Evolutionary conservation across 2,888 invertebrate genomes (phyloP), one percentile per base, ranked within the genome.

Genomic region (Latrodectus hesperus): DNA sequence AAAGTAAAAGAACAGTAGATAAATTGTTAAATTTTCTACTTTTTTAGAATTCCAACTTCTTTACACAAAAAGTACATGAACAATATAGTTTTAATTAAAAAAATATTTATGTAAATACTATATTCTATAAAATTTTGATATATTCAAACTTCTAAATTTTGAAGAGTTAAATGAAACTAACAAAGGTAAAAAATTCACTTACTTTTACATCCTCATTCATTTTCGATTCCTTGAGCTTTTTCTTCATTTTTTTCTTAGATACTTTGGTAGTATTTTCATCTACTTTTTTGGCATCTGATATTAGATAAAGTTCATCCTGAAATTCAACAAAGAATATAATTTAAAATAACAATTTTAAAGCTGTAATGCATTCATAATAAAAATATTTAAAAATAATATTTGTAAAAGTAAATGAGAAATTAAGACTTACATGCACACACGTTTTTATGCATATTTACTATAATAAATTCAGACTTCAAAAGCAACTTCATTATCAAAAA

Each of bases 211-310:
- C 26, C 51, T 77, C 51, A 51, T 49, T 10, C 11, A 64, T 64
- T 64, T 72, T 8, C 14, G 22, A 16, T 65, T 52, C 17, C 12
- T 81, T 67, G 51, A 67, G 65, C 51, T 89, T 89, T 12, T 84
- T 85, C 67, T 89, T 90, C 49, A 76, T 87, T n/a, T 68, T 72
- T 49, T 74, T 73, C 22, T 67, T 26, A 38, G 71, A 73, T 9
- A 14, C 16, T 55, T 53, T 53, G 10, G 72, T 60, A 52, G 52
- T 55, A 77, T 87, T 74, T 90, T 91, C 81, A 90, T 88, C 84
- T 90, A 90, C 85, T 91, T 91, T 76, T 38, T 52, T 80, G 16
- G 79, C 64, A 67, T 87, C 81, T 10, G 86, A 81, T 65, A 87
- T 72, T 10, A 87, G 65, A 12, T 70, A 64, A 16, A 87, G 64